Base-by-base conservation (phyloP, 1,140 invertebrate species). In the Sinonovacula constricta region DNA sequence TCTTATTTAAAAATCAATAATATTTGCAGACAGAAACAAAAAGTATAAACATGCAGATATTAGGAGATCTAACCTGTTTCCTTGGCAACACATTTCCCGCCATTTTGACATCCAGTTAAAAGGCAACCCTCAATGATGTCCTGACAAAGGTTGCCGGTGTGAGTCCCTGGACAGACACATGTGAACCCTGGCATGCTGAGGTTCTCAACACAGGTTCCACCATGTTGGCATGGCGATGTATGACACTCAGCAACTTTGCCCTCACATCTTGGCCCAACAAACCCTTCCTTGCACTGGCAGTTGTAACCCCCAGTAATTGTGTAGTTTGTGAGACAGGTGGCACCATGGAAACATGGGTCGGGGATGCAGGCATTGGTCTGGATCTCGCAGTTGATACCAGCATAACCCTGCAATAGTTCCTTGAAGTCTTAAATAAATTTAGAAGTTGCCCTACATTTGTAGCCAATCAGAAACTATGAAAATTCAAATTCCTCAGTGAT, bases 171-270 rank as follows among this genome's bases (percentile, higher is more conserved):
- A 39, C 70, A 67, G 3, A n/a, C 0, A 30, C 81, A 93, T 0
- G 96, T 93, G 93, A 96, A 99, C 4, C 75, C 75, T 4, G 65
- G 7, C 31, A 12, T 63, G n/a, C 62, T 12, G 0, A 78, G 34
- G 31, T 83, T 62, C 28, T 85, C 81, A 15, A 67, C 53, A 86
- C 97, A 98, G 0, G 95, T 97, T 3, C 95, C 96, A 0, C 95
- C 95, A 85, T 97, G 96, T 39, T 93, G 87, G 87, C 97, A 98
- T 0, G 97, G 97, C 0, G 93, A 93, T 60, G 95, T 96, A 87
- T 98, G 96, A 89, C 97, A 99, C 87, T 97, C 95, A 88, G 98
- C 98, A 63, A 98, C 95, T 49, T 96, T 94, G 85, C 95, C 96
- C 88, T 98, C 97, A 87, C 97, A 98, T 87, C 97, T 97, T 0